Percentiles rank a stretch among this genome's conserved stretches.
phyloP scores from a whole-genome alignment of 2,888 invertebrate species.

The Apotomis betuletana region DNA sequence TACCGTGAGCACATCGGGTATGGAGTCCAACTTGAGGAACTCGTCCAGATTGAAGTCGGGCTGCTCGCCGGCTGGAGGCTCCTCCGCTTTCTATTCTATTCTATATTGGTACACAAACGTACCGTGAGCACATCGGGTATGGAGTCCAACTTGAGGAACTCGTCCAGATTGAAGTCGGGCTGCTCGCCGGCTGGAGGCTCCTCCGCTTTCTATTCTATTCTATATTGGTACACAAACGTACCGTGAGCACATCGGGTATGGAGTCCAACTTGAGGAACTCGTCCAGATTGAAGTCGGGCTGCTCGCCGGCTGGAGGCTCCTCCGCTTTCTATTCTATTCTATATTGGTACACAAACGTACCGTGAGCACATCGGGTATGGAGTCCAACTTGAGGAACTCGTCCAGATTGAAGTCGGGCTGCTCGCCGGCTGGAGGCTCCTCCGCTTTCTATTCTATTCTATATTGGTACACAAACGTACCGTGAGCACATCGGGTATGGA shows the following conservation, averaged over 20 bases:
- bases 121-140: conserved; percentile 89
- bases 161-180: conserved; percentile 90
- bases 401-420: conserved; percentile 90
- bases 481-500: conserved; percentile 88
- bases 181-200: conserved; percentile 64
- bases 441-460: conserved; percentile 62
- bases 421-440: conserved; percentile 62
- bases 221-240: conserved; percentile 61
- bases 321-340: conserved; percentile 68
- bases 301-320: conserved; percentile 62
- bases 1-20: conserved; percentile 89
- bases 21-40: conserved; percentile 91
- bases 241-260: conserved; percentile 88
- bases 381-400: conserved; percentile 92
- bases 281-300: conserved; percentile 89
- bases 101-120: conserved; percentile 54
- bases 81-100: conserved; percentile 68
- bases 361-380: conserved; percentile 88
- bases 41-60: conserved; percentile 91
- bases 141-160: conserved; percentile 91
- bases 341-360: conserved; percentile 72
- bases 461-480: conserved; percentile 70
- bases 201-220: conserved; percentile 64
- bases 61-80: conserved; percentile 62
- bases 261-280: conserved; percentile 92